Evolutionary conservation across 2,888 invertebrate species (phyloP).

Genomic region (Panopea generosa): DNA sequence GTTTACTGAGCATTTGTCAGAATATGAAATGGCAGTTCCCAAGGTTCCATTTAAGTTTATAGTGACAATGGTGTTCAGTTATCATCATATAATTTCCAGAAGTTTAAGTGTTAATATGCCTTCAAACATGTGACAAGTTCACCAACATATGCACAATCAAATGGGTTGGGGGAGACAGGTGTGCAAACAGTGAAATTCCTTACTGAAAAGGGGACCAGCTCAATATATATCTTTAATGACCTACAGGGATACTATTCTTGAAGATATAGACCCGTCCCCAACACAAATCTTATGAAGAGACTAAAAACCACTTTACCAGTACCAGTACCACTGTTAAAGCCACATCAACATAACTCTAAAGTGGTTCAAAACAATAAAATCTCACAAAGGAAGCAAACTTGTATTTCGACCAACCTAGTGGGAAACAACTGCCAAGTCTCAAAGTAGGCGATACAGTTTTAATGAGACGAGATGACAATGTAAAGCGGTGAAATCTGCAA

Average conservation of each 20-base stretch:
- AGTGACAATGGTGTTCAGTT: slow-evolving; percentile 46
- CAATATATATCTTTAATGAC: slow-evolving; percentile 27
- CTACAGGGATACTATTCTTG: slow-evolving; percentile 29
- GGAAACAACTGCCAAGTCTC: slow-evolving; percentile 7
- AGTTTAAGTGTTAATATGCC: slow-evolving; percentile 14
- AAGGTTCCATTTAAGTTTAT: slow-evolving; percentile 9
- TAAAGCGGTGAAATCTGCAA: slow-evolving; percentile 16
- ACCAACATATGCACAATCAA: slow-evolving; percentile 16
- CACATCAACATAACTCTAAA: not conserved
- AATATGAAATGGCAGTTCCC: too few relatives aligned
- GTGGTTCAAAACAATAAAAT: not conserved
- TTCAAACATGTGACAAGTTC: slow-evolving; percentile 24
- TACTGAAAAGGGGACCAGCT: too few relatives aligned
- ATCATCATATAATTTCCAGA: not conserved
- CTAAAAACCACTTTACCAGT: slow-evolving; percentile 39
- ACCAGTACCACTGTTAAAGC: slow-evolving; percentile 25
- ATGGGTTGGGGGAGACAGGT: slow-evolving; percentile 23
- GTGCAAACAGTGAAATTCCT: slow-evolving; percentile 45
- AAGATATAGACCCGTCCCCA: slow-evolving; percentile 32
- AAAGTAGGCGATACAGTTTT: slow-evolving; percentile 13
- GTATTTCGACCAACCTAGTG: slow-evolving; percentile 24
- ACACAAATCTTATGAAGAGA: slow-evolving; percentile 33
- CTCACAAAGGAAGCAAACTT: slow-evolving; percentile 4
- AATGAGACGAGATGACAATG: slow-evolving; percentile 19
- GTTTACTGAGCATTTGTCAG: too few relatives aligned